Evolutionary conservation across 2,888 invertebrate genomes (phyloP), one percentile per base, ranked within the genome.

Genomic region (Endotricha flammealis): DNA sequence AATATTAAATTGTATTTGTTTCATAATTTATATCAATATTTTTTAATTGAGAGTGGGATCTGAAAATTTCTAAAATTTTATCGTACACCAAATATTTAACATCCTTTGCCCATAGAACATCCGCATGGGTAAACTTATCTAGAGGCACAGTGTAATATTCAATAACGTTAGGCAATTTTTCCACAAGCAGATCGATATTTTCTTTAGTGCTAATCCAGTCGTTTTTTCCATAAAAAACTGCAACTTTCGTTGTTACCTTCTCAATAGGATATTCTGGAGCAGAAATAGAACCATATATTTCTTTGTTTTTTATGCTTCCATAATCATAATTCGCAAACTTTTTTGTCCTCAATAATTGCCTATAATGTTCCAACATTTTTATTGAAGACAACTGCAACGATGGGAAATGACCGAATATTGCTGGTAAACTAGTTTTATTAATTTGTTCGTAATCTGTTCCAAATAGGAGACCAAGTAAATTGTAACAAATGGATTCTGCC

Each of bases 331-430:
- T n/a, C 10, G 5, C 2, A 9, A 25, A 25, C 10, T 25, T 25
- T 10, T 11, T 11, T 10, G 25, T 10, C 4, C 11, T 9, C 10
- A 25, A 10, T 5, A 25, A 11, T 9, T 25, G 25, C 9, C 10
- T 6, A 9, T 10, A 25, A 25, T 25, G 25, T 5, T 10, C 2
- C 5, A 25, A 10, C 5, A 6, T n/a, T 5, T 25, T 25, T n/a
- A n/a, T n/a, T n/a, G n/a, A n/a, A 2, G 10, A 10, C 3, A 11
- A n/a, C 6, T 6, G n/a, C n/a, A 6, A n/a, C 5, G 25, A 6
- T 2, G 25, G 25, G 2, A 25, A 3, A 9, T 25, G 25, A 3
- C 25, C 25, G 5, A 10, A 25, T 25, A 88, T 87, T 0, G 82
- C 72, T 8, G 73, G 25, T 9, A 25, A 25, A 10, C 10, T 11